Evolutionary conservation across 2,113 vertebrate genomes (phyloP).

Genomic region (Epinephelus lanceolatus): DNA sequence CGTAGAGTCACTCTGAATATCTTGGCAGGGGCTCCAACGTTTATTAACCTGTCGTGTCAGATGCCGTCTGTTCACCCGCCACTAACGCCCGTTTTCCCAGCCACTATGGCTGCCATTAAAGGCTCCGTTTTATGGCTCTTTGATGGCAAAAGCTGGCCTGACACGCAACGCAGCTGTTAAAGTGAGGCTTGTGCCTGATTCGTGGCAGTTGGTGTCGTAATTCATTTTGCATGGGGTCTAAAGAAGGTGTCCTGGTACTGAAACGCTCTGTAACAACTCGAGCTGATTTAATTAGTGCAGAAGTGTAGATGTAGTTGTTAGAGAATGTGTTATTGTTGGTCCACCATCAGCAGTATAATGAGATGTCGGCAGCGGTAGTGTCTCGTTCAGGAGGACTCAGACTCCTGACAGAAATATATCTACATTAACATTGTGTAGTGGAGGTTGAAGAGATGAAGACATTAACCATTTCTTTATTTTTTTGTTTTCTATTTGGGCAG

Average conservation of each 20-base stretch:
- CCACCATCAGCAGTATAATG: not conserved
- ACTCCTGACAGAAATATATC: too few relatives aligned
- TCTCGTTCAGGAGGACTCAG: not conserved
- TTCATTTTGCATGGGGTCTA: conserved; percentile 41
- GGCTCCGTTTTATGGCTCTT: conserved; percentile 62
- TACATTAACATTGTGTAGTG: not conserved
- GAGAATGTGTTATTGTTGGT: conserved; percentile 8
- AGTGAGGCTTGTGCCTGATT: conserved; percentile 38
- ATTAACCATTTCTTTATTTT: not conserved
- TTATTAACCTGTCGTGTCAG: conserved; percentile 75
- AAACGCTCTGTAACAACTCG: conserved; percentile 17
- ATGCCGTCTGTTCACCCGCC: conserved; percentile 67
- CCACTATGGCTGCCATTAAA: conserved; percentile 57
- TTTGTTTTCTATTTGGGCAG: not conserved
- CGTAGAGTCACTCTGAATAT: conserved; percentile 50
- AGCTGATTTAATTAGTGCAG: conserved; percentile 19
- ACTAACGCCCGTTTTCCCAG: conserved; percentile 54
- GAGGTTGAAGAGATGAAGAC: not conserved
- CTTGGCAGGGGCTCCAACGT: conserved; percentile 63
- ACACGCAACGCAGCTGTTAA: conserved; percentile 54
- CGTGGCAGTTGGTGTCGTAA: conserved; percentile 50
- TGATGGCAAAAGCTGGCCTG: conserved; percentile 58
- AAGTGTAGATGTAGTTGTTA: not conserved
- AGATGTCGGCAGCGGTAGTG: not conserved
- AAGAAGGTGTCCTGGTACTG: conserved; percentile 30